These are phyloP conservation scores for Galbula dea DNA, from an alignment of 2,113 vertebrate genomes.

Conservation along the genomic window DNA sequence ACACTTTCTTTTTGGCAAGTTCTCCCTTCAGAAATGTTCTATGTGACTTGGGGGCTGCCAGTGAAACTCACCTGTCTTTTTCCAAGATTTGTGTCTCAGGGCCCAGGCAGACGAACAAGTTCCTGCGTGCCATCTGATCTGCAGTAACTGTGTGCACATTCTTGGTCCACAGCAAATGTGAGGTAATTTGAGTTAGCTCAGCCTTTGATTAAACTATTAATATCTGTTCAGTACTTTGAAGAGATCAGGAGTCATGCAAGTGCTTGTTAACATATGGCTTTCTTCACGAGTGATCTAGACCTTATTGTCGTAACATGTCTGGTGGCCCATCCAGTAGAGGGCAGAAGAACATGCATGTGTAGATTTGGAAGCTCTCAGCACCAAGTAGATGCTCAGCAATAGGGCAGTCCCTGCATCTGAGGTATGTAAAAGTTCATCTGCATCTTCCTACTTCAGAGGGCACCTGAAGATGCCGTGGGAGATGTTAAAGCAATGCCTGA, in stretches of 20 bases:
- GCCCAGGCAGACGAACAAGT: conserved; percentile 2
- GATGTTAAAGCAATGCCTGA: not conserved
- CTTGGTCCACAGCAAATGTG: conserved; percentile 54
- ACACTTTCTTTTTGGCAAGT: not conserved
- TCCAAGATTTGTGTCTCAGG: conserved; percentile 41
- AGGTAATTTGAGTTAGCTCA: conserved; percentile 61
- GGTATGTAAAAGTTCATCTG: not conserved
- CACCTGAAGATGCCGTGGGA: not conserved
- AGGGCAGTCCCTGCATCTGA: not conserved
- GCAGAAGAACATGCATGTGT: not conserved
- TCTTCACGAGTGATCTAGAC: not conserved
- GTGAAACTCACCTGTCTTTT: conserved; percentile 57
- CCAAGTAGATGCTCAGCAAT: not conserved
- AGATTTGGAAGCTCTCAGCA: not conserved
- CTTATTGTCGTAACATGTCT: not conserved
- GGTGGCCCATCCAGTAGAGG: not conserved
- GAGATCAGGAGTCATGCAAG: not conserved
- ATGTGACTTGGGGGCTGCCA: not conserved
- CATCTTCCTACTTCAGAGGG: not conserved
- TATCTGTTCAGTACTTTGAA: conserved; percentile 54
- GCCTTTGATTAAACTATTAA: conserved; percentile 66
- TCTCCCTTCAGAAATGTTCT: not conserved
- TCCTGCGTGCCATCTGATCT: conserved; percentile 50
- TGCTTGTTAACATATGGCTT: not conserved
- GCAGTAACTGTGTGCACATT: conserved; percentile 20